Conservation (phyloP, 2,888 invertebrate genomes). For the Oligia latruncula region DNA sequence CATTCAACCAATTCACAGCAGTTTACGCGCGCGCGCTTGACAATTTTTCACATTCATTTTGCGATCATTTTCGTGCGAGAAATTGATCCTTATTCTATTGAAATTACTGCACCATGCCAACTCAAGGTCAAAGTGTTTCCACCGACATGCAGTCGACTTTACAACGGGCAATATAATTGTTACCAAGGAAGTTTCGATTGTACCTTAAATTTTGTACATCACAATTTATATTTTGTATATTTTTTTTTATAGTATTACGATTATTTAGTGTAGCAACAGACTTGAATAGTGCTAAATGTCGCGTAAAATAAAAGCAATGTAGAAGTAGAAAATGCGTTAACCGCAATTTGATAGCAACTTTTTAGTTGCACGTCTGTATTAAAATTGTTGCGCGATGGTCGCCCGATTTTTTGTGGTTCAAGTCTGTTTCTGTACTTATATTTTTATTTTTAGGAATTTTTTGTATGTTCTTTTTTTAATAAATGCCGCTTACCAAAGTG, state of each 20-base stretch:
- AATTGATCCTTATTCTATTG: background rate
- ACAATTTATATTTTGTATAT: constrained; percentile 70
- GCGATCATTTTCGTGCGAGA: background rate
- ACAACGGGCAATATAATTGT: constrained; percentile 56
- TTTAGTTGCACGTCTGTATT: constrained; percentile 27
- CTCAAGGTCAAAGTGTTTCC: too few relatives aligned
- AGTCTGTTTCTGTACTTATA: constrained; percentile 64
- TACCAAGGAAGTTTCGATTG: constrained; percentile 74
- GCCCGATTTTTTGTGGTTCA: constrained; percentile 13
- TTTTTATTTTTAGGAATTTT: constrained; percentile 74
- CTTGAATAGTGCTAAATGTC: background rate
- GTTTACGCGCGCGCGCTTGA: background rate
- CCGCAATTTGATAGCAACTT: constrained; percentile 29
- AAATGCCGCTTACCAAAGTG: constrained; percentile 89
- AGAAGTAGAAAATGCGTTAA: constrained; percentile 21
- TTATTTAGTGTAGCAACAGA: constrained; percentile 32
- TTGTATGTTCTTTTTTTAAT: constrained; percentile 83
- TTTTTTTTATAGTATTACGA: constrained; percentile 56
- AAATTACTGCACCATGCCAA: background rate
- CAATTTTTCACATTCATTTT: background rate
- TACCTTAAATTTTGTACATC: constrained; percentile 73
- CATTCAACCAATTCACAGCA: background rate
- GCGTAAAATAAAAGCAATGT: constrained; percentile 4
- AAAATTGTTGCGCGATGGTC: constrained; percentile 19
- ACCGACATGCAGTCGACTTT: background rate